A percentile compares a stretch with the other conserved stretches of the same genome.
These are phyloP conservation scores for Halictus quadricinctus DNA, from an alignment of 2,888 invertebrate genomes.

Conservation along the genomic window DNA sequence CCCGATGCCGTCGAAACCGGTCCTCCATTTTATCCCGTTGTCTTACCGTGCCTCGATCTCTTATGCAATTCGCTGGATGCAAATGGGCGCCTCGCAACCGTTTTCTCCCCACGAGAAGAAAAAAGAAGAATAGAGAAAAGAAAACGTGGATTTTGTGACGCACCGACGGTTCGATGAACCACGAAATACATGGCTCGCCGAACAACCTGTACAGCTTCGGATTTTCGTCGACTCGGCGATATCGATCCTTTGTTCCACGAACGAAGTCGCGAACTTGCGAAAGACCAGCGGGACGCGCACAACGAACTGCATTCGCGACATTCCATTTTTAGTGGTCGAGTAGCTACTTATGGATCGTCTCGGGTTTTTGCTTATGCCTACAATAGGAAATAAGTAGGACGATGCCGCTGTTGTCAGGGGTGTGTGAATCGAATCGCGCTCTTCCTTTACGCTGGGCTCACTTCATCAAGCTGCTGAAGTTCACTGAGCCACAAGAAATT, in stretches of 20 bases:
- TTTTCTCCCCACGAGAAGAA: background rate
- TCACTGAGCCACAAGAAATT: background rate
- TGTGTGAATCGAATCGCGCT: background rate
- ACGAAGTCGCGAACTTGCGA: constrained; percentile 51
- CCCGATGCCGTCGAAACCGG: constrained; percentile 15
- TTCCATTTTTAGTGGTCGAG: background rate
- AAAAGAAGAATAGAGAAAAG: background rate
- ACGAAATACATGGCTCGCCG: constrained; percentile 24
- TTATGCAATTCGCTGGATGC: constrained; percentile 14
- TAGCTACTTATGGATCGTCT: background rate
- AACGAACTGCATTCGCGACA: background rate
- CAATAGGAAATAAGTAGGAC: constrained; percentile 5
- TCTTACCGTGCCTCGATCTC: background rate
- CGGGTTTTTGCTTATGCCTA: constrained; percentile 11
- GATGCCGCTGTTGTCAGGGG: background rate
- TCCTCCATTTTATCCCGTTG: constrained; percentile 10
- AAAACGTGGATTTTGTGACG: background rate
- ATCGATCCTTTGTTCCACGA: constrained; percentile 44
- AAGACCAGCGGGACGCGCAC: constrained; percentile 19
- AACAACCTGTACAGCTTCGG: background rate
- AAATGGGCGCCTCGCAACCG: background rate
- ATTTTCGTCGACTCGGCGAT: constrained; percentile 57
- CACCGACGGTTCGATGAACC: constrained; percentile 64
- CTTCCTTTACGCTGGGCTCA: background rate
- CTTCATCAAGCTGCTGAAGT: background rate